Evolutionary conservation across 2,888 invertebrate genomes (phyloP), one percentile per base, ranked within the genome.

Genomic region (Meloe dianella): DNA sequence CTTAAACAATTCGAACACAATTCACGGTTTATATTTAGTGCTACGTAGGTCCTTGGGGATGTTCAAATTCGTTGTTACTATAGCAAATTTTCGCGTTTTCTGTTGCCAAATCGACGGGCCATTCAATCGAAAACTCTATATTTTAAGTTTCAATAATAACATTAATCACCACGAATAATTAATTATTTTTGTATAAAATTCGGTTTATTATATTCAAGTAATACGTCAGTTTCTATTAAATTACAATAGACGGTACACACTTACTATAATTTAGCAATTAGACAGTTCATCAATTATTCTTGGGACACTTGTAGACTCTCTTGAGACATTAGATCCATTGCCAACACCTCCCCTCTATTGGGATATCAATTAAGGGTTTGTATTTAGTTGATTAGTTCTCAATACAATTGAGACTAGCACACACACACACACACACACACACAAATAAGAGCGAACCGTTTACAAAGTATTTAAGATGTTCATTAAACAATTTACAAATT

Each of bases 281-380:
- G 54, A 64, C 62, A 62, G 61, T 64, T 64, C 64, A 67, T 67
- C 67, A 67, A 67, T 67, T 67, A 67, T 67, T 67, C 67, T 64
- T 67, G 62, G 61, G 57, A n/a, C 22, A 54, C 24, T 24, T 24
- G 14, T 5, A 22, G 54, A 10, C 12, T 54, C 54, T 10, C 24
- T 24, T 7, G 54, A 27, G 54, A 54, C 12, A 4, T 1, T 14
- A 24, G 54, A 54, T 54, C 12, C 24, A 14, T 54, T 7, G 14
- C 54, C 8, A 7, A 54, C 54, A 54, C 54, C 54, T 27, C 2
- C 7, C 7, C 22, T 8, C n/a, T 14, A 24, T 10, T 2, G 14
- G 54, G 54, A 54, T 27, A 12, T 54, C 54, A 10, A 54, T 54
- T 27, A 27, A 6, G 27, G 1, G 14, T 54, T 51, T 22, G 22